Evolutionary conservation across 1,140 invertebrate species (phyloP), one percentile per base, ranked within the genome.

Genomic region (Bilobella aurantiaca): DNA sequence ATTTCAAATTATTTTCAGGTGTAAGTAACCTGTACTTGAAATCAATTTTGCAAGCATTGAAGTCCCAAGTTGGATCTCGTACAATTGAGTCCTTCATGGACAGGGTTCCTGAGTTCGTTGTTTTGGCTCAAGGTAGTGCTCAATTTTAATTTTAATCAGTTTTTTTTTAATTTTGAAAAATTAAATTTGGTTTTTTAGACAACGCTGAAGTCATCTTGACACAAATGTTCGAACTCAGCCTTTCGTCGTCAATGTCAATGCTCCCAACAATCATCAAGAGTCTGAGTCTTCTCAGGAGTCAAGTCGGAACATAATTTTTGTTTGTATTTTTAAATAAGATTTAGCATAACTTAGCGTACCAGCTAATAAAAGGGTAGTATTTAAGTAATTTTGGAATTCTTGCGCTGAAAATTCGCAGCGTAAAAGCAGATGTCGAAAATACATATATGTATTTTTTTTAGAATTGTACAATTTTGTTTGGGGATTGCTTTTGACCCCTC

Each of bases 151-250:
- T 29, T 21, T 14, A 1, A 30, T 12, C 16, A 62, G 16, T 63
- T 56, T 62, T 57, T 49, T 5, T 34, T 53, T 25, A 30, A 31
- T 34, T 57, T 25, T 21, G n/a, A n/a, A n/a, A n/a, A n/a, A n/a
- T 62, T 28, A 16, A 27, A 58, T 34, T 30, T 58, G 0, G 23
- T 53, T 58, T 58, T 29, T 32, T 66, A 68, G 63, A 69, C 42
- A 67, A 58, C 60, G 66, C 53, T 58, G 67, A 66, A 53, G 58
- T 64, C 58, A 68, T 70, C 62, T 80, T 96, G 64, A 82, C 85
- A 70, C 86, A 86, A 72, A 87, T 90, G 0, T 96, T 95, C 78
- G 83, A 85, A 60, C 79, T 95, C 27, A 91, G 90, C 14, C 83
- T 93, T 46, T 83, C 83, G 71, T 87, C 86, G 29, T 87, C 87